Base-by-base conservation (phyloP, 2,113 vertebrate genomes). In the Callorhinus ursinus region DNA sequence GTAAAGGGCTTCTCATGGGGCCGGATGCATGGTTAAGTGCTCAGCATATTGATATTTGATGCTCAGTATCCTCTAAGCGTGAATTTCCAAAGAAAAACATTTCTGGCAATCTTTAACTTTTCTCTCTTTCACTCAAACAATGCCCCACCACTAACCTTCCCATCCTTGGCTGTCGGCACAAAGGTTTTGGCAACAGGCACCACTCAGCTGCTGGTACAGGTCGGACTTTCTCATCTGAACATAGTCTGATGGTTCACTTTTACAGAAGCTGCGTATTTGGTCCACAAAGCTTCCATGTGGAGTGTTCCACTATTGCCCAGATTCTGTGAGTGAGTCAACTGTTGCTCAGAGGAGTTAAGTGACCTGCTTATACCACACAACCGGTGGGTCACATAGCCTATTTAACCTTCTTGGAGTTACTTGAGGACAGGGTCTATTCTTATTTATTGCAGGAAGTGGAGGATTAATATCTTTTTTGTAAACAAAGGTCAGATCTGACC, bases 1-100 rank as follows among this genome's bases (percentile, higher is more conserved):
- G 2, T 12, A 39, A 51, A 24, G 39, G 11, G 65, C 5, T 36
- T 63, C 1, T 0, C 11, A 1, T 13, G 9, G 12, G 19, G 7
- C 4, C 19, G 65, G 7, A 22, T 12, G 12, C 31, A 1, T 13
- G 7, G 13, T 28, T 28, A 10, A 33, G 24, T 11, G 51, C 11
- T 36, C 36, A 46, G 0, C 21, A 7, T 7, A 10, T 19, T 57
- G 55, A 79, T 19, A 11, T 26, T 72, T 39, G 74, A 21, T 42
- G 18, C 0, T 42, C 31, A 65, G 9, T 59, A 7, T n/a, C 33
- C 69, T 24, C 2, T 13, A 49, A 42, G 9, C 11, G 7, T 71
- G 15, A 69, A 15, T 36, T 83, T 92, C 9, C 46, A 77, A 57
- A 74, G 22, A 19, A 55, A 22, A 36, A 36, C 33, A 2, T 2